Evolutionary conservation across 2,888 invertebrate species (phyloP).

Genomic region (Nomada lathburiana): DNA sequence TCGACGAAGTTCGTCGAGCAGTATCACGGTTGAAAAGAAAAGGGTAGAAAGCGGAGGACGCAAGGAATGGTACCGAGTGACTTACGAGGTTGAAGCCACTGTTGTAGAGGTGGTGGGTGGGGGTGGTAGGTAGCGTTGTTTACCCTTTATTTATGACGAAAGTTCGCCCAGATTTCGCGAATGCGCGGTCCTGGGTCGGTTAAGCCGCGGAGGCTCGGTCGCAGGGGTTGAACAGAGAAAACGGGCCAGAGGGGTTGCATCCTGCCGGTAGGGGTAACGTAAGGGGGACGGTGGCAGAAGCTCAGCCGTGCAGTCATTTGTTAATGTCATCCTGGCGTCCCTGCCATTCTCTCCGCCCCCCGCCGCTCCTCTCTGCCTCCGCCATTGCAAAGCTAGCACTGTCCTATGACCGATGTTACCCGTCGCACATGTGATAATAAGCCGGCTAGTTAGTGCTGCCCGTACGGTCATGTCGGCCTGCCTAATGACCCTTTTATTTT

Average conservation of each 20-base stretch:
- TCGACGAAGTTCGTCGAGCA: constrained; percentile 37
- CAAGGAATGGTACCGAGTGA: constrained; percentile 67
- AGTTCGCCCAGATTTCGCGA: constrained; percentile 82
- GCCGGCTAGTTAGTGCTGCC: constrained; percentile 66
- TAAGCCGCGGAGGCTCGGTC: constrained; percentile 69
- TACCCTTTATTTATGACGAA: constrained; percentile 83
- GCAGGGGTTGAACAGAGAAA: constrained; percentile 53
- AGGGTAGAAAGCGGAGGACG: constrained; percentile 51
- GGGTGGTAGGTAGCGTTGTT: constrained; percentile 74
- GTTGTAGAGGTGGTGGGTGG: constrained; percentile 1
- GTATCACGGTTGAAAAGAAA: constrained; percentile 57
- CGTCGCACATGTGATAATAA: constrained; percentile 70
- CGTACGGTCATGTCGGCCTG: constrained; percentile 26
- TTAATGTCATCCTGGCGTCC: constrained; percentile 74
- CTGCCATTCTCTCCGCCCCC: constrained; percentile 4
- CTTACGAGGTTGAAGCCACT: constrained; percentile 73
- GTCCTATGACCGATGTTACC: constrained; percentile 57
- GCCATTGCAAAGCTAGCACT: constrained; percentile 18
- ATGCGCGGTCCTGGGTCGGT: constrained; percentile 74
- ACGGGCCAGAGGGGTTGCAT: constrained; percentile 19
- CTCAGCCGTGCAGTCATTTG: constrained; percentile 76
- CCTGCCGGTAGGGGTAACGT: constrained; percentile 28
- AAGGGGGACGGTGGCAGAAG: constrained; percentile 62
- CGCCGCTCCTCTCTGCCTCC: constrained; percentile 1
- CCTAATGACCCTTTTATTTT: constrained; percentile 42